phyloP scores from a whole-genome alignment of 2,888 invertebrate species.

The Papilio protenor region DNA sequence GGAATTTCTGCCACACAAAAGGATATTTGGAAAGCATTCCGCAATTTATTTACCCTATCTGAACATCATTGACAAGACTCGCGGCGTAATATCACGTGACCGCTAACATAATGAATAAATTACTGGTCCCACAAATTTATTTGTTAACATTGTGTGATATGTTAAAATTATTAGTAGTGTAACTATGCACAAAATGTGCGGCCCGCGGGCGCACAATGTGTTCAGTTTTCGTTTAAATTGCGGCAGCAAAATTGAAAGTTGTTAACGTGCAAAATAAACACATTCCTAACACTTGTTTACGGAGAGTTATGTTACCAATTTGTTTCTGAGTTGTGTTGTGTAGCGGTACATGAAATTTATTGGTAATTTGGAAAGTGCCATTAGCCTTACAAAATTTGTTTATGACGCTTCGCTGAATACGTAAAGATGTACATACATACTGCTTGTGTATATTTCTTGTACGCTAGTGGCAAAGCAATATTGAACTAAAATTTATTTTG shows the following conservation, averaged over 20 bases:
- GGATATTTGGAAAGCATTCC: background rate
- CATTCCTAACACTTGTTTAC: conserved; percentile 17
- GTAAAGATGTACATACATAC: background rate
- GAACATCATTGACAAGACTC: background rate
- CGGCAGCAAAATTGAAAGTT: conserved; percentile 3
- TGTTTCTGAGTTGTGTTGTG: background rate
- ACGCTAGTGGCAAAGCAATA: background rate
- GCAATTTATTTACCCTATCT: background rate
- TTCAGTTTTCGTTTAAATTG: conserved; percentile 1
- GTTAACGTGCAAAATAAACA: conserved; percentile 5
- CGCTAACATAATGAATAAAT: background rate
- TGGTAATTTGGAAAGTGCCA: conserved; percentile 13
- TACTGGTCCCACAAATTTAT: background rate
- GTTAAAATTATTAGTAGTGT: conserved; percentile 1
- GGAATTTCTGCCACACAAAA: background rate
- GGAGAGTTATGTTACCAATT: conserved; percentile 16
- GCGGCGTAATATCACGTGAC: background rate
- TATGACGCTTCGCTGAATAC: background rate
- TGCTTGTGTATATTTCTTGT: background rate
- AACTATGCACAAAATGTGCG: background rate
- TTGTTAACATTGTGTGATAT: background rate
- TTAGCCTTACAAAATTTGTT: background rate
- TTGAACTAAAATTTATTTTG: background rate
- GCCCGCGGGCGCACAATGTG: background rate
- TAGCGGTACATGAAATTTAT: background rate